A percentile compares a stretch with the other conserved stretches of the same genome.
Evolutionary conservation across 2,113 vertebrate genomes (phyloP).

Genomic region (Salvelinus fontinalis): DNA sequence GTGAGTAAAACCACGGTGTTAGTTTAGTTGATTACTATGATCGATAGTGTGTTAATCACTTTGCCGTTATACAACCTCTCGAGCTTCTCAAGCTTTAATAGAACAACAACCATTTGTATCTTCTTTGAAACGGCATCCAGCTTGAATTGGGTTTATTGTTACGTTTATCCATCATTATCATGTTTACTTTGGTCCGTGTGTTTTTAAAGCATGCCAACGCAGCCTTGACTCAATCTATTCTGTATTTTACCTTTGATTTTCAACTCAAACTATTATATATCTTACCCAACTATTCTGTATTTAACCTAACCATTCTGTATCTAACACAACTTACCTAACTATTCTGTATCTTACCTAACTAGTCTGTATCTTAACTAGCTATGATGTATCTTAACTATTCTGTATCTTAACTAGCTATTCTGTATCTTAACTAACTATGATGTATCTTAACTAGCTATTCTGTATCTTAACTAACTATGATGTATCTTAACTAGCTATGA

Average conservation of each 20-base stretch:
- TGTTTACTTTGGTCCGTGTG: constrained; percentile 21
- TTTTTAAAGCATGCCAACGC: constrained; percentile 12
- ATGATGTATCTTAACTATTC: no score
- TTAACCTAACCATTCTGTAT: no score
- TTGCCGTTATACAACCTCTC: not conserved
- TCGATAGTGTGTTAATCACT: constrained; percentile 55
- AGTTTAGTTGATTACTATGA: constrained; percentile 43
- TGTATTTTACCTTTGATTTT: no score
- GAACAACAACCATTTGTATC: constrained; percentile 15
- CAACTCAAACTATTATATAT: no score
- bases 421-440: fast-evolving
- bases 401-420: no score
- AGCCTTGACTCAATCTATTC: not conserved
- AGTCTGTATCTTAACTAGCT: no score
- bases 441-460: no score
- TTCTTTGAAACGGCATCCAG: no score
- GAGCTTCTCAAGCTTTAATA: constrained; percentile 29
- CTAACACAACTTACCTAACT: not conserved
- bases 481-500: no score
- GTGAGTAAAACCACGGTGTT: constrained; percentile 28
- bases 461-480: no score
- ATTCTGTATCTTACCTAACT: no score
- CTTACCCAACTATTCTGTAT: no score
- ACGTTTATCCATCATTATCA: constrained; percentile 21
- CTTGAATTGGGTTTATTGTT: constrained; percentile 26